Base-by-base conservation (phyloP, 2,113 vertebrate species). In the Puma concolor region DNA sequence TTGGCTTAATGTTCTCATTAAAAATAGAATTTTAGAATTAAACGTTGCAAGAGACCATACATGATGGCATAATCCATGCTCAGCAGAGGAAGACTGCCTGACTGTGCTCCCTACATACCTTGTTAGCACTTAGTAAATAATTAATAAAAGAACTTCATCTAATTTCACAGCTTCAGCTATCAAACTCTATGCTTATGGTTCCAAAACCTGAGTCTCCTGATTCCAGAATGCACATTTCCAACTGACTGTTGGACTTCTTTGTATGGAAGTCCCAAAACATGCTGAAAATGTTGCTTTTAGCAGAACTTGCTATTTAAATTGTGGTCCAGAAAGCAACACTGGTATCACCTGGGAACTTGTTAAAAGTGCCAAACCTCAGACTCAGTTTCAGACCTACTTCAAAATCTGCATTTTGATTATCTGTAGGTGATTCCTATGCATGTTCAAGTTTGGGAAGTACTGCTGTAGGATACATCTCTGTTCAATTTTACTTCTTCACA, bases 21-120 rank as follows among this genome's bases (percentile, higher is more conserved):
- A 95, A 97, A 97, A 97, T 93, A 93, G 67, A 98, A 87, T 85
- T 97, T 96, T 96, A 95, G 93, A 95, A 95, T 95, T 90, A 94
- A 95, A 91, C 54, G 84, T 92, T 69, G 0, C 50, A 82, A 94
- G 57, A 85, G 12, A 88, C 64, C 80, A 44, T 19, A 80, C 15
- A 38, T 76, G 66, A 91, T 50, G 66, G 44, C 27, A 71, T 88
- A 93, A 94, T 91, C 97, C 17, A 4, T 33, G 57, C 64, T 97
- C 69, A 48, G 16, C 23, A 74, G 38, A 94, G 16, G 31, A 85
- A 84, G 38, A 54, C 54, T 52, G 41, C 87, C 80, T 91, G 16
- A 25, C 76, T 66, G 69, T 86, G 44, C 80, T 96, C 69, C 80
- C 69, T n/a, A 57, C 27, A 21, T 66, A 52, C 69, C 41, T 92